Evolutionary conservation across 1,140 invertebrate species (phyloP), one percentile per base, ranked within the genome.

Genomic region (Anadara kagoshimensis): DNA sequence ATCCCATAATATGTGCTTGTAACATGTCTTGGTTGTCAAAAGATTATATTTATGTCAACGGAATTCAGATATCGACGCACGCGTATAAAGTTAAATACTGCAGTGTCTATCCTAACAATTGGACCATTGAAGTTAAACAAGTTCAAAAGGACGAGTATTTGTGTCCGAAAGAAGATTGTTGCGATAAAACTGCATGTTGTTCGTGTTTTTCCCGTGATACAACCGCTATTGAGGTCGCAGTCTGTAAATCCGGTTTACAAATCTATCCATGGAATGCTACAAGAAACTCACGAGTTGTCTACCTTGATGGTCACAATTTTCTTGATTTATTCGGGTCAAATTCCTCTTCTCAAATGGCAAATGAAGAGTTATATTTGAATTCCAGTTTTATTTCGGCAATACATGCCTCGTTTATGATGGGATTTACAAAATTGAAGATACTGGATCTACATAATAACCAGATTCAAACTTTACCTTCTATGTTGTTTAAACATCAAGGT

Each of bases 291-390:
- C 10, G 20, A 51, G 24, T 45, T 7, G 29, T 76, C 7, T 76
- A 68, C 22, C 36, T 76, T 18, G 63, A 67, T 43, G 75, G 75
- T 43, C 72, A 76, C 26, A 51, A 47, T 4, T 36, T 76, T 43
- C 24, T 16, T 5, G 69, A 22, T 26, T 26, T 71, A 26, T 49
- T 16, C 26, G 56, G 68, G 41, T 29, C 65, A 16, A 36, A 57
- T 10, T 36, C 45, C 22, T 18, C 8, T 43, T 44, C 24, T 0
- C 10, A 56, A 10, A 64, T 71, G 20, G 26, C 26, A 10, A 65
- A 65, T 1, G 64, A 71, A 45, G 69, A 63, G n/a, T 45, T 76
- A 20, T 76, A 72, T 58, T 11, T 76, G 5, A 76, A 76, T 36
- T 68, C 51, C 11, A 76, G 75, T 29, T n/a, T 64, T 11, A 57